phyloP scores from a whole-genome alignment of 1,140 invertebrate species.

The Pseudomyrmex pallidus region DNA sequence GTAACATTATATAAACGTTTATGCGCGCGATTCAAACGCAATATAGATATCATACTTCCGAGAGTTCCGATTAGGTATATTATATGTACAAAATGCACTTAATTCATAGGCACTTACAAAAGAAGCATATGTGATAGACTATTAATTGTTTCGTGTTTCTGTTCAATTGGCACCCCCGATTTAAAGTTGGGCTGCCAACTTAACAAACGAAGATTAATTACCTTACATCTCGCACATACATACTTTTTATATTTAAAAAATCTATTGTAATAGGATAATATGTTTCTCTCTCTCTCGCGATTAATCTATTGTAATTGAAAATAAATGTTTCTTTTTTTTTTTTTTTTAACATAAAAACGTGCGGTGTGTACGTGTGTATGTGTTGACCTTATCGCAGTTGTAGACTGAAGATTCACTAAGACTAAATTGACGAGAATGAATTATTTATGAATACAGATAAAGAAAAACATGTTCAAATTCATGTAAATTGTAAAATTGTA shows the following conservation, averaged over 20 bases:
- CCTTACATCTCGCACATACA: not conserved
- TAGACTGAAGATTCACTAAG: not conserved
- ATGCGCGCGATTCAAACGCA: not conserved
- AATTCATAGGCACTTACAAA: slow-evolving; percentile 54
- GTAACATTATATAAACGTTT: too few species aligned
- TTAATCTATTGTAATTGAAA: not conserved
- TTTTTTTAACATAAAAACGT: not conserved
- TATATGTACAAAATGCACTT: slow-evolving; percentile 36
- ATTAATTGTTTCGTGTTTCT: too few species aligned
- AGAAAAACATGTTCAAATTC: not conserved
- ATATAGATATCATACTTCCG: not conserved
- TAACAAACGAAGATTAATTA: too few species aligned
- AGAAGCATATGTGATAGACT: not conserved
- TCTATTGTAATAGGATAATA: slow-evolving; percentile 2
- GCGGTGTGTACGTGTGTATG: not conserved
- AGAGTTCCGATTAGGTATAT: not conserved
- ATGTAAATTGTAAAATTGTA: slow-evolving; percentile 7
- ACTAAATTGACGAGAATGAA: slow-evolving; percentile 13
- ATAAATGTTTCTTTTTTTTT: slow-evolving; percentile 16
- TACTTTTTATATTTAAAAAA: slow-evolving; percentile 8
- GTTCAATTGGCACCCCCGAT: too few species aligned
- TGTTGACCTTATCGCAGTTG: not conserved
- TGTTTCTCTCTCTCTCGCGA: not conserved
- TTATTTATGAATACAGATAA: not conserved
- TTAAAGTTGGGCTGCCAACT: too few species aligned